Base-by-base conservation (phyloP, 2,797 vertebrate species). In the Siniperca scherzeri region DNA sequence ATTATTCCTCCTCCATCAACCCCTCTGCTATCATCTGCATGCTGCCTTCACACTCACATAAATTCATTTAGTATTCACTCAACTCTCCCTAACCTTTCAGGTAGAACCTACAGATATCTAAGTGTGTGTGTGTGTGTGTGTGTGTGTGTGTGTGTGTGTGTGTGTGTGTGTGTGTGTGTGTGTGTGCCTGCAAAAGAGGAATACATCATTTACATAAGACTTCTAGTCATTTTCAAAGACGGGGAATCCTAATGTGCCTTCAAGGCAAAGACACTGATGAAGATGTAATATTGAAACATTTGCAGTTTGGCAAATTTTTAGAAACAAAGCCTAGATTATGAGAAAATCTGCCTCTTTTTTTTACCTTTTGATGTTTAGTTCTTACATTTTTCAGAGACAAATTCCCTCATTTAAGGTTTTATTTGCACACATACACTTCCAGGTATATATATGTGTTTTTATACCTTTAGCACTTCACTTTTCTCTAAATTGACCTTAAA, bases 71-170 rank as follows among this genome's bases (percentile, higher is more conserved):
- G 80, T 87, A 91, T 88, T 89, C 91, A 82, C 22, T 64, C 70
- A 83, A 69, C 74, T 90, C 80, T 59, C 62, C 70, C 33, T 78
- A 88, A 91, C 88, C 88, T 91, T 85, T 85, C 83, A 88, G 75
- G 59, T 82, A 53, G 56, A 85, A 69, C 57, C 50, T 81, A 60
- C 69, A 69, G 73, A 17, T 66, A 40, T 61, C 42, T 27, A 62
- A 62, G 53, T 46, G 79, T 70, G 46, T 66, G 82, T 42, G 55
- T 72, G 73, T 33, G 73, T 42, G 56, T 36, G 80, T 21, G 36
- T 59, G 66, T 56, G 16, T 57, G 40, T 48, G 46, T 36, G 30
- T 61, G 70, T 38, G 40, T 50, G 60, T 21, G 27, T 30, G 44
- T 38, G 57, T 53, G 42, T 38, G 67, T 66, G 64, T 61, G 44